Evolutionary conservation across 1,140 invertebrate genomes (phyloP).

Genomic region (Eupristina koningsbergeri): DNA sequence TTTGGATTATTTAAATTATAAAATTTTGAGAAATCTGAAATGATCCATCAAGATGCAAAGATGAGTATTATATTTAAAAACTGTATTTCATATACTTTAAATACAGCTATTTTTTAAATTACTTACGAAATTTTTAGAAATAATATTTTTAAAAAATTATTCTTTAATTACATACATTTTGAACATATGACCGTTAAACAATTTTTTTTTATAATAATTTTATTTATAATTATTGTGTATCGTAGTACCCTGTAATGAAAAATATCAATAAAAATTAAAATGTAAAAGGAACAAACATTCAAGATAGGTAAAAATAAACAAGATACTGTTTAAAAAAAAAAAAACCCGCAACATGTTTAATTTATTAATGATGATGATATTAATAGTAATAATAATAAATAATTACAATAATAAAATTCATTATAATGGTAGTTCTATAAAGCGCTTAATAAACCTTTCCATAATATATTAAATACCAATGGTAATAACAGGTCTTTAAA

Average conservation of each 20-base stretch:
- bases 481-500: neutral
- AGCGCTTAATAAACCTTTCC: constrained; percentile 60
- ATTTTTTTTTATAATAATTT: no score
- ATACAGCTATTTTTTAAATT: no score
- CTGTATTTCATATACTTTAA: no score
- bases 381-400: constrained; percentile 61
- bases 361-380: constrained; percentile 61
- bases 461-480: constrained; percentile 42
- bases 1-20: no score
- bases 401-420: constrained; percentile 59
- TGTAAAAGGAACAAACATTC: neutral
- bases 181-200: no score
- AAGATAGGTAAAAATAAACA: constrained; percentile 25
- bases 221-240: neutral
- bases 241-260: neutral
- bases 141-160: no score
- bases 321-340: constrained; percentile 61
- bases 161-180: no score
- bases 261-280: neutral
- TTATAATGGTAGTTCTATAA: constrained; percentile 54
- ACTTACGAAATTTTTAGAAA: no score
- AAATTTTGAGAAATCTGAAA: no score
- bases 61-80: no score
- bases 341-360: constrained; percentile 68
- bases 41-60: no score